These are phyloP conservation scores for Camponotus floridanus DNA, from an alignment of 1,140 invertebrate species.

Conservation along the genomic window DNA sequence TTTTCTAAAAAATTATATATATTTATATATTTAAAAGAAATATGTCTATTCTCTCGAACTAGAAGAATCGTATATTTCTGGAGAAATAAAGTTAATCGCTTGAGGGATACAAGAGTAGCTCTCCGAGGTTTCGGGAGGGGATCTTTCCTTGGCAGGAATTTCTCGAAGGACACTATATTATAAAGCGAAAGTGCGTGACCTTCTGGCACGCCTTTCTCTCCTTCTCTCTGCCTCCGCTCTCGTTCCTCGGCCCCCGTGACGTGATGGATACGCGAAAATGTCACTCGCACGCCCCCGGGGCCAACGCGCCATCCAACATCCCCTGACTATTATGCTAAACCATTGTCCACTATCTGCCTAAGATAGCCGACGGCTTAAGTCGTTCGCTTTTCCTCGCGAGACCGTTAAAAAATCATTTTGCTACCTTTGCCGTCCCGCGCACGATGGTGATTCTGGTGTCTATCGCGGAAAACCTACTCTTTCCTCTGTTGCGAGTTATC, in stretches of 20 bases:
- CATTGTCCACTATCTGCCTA: slow-evolving; percentile 85
- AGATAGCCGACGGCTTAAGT: slow-evolving; percentile 80
- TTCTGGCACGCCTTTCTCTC: slow-evolving; percentile 77
- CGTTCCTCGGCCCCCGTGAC: slow-evolving; percentile 62
- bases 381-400: slow-evolving; percentile 62
- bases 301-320: slow-evolving; percentile 77
- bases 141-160: slow-evolving; percentile 58
- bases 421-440: slow-evolving; percentile 46
- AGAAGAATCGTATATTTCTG: slow-evolving; percentile 19
- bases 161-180: slow-evolving; percentile 74
- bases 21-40: background rate
- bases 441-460: slow-evolving; percentile 52
- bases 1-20: background rate
- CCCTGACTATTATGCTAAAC: slow-evolving; percentile 84
- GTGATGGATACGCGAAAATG: slow-evolving; percentile 84
- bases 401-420: slow-evolving; percentile 82
- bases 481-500: background rate
- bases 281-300: slow-evolving; percentile 81
- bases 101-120: slow-evolving; percentile 27
- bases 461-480: background rate
- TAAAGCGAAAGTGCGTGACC: slow-evolving; percentile 82
- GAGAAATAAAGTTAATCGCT: slow-evolving; percentile 40
- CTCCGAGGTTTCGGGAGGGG: slow-evolving; percentile 39
- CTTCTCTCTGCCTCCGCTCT: slow-evolving; percentile 60
- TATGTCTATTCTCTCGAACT: background rate